These are phyloP conservation scores for Zaprionus obscuricornis DNA, from an alignment of 2,888 invertebrate genomes.

Conservation along the genomic window DNA sequence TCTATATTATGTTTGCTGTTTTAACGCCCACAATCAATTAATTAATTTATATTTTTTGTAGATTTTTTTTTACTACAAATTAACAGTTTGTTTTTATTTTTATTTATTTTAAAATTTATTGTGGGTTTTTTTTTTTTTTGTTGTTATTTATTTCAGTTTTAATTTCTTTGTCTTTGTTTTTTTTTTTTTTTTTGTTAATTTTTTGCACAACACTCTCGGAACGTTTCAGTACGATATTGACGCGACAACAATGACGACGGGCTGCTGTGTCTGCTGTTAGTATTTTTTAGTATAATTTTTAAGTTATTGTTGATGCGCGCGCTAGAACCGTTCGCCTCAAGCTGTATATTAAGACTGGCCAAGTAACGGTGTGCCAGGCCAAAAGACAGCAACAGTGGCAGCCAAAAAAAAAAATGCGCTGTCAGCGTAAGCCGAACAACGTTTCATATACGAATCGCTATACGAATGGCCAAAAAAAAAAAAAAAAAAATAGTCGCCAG, in stretches of 20 bases:
- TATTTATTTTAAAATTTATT: constrained; percentile 40
- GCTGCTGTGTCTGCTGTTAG: constrained; percentile 67
- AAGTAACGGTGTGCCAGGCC: constrained; percentile 72
- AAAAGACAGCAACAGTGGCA: constrained; percentile 62
- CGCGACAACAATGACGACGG: constrained; percentile 50
- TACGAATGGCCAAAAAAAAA: constrained; percentile 26
- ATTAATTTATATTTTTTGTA: constrained; percentile 7
- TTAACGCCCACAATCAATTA: constrained; percentile 67
- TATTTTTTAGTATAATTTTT: constrained; percentile 51
- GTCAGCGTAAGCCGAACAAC: constrained; percentile 21
- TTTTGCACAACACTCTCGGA: constrained; percentile 71
- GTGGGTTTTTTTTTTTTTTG: constrained; percentile 31
- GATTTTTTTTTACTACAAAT: constrained; percentile 21
- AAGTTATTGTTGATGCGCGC: constrained; percentile 62
- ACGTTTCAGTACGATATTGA: constrained; percentile 41
- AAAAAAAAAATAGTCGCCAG: constrained; percentile 7
- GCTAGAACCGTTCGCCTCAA: constrained; percentile 76
- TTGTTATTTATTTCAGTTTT: neutral
- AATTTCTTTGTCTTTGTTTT: constrained; percentile 13
- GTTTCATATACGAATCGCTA: neutral
- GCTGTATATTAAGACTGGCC: constrained; percentile 75
- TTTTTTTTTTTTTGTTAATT: constrained; percentile 7
- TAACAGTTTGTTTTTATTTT: constrained; percentile 6
- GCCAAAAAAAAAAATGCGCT: constrained; percentile 32
- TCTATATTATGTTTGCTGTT: too few species aligned